Evolutionary conservation across 2,113 vertebrate species (phyloP).

Genomic region (Tapirus terrestris): DNA sequence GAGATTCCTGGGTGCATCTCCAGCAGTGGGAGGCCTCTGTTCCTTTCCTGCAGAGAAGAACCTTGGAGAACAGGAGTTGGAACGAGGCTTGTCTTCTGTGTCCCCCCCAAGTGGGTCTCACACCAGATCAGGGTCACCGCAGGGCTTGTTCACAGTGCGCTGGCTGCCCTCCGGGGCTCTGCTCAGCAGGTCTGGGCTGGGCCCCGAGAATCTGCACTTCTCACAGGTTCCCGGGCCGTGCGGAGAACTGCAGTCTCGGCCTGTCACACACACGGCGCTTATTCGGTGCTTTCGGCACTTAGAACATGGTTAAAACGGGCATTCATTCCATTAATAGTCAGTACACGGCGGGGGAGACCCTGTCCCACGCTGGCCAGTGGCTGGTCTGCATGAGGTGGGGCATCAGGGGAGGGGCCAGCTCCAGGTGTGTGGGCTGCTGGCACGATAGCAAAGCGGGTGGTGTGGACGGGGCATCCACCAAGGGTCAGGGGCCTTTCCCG

Average conservation of each 20-base stretch:
- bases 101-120: not conserved
- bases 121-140: fast-evolving
- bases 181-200: not conserved
- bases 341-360: fast-evolving
- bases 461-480: fast-evolving
- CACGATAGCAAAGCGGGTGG: fast-evolving
- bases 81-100: fast-evolving
- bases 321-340: fast-evolving
- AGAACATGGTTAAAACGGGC: not conserved
- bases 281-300: fast-evolving
- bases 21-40: not conserved
- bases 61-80: no score
- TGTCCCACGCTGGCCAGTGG: not conserved
- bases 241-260: fast-evolving
- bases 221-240: fast-evolving
- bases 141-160: fast-evolving
- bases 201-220: not conserved
- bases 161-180: fast-evolving
- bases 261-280: fast-evolving
- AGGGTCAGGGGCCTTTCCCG: not conserved
- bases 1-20: not conserved
- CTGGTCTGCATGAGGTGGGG: fast-evolving
- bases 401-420: not conserved
- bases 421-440: fast-evolving
- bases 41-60: not conserved